Percentiles rank a stretch among this genome's conserved stretches.
phyloP scores from a whole-genome alignment of 2,888 invertebrate genomes.

The Hirudinaria manillensis region DNA sequence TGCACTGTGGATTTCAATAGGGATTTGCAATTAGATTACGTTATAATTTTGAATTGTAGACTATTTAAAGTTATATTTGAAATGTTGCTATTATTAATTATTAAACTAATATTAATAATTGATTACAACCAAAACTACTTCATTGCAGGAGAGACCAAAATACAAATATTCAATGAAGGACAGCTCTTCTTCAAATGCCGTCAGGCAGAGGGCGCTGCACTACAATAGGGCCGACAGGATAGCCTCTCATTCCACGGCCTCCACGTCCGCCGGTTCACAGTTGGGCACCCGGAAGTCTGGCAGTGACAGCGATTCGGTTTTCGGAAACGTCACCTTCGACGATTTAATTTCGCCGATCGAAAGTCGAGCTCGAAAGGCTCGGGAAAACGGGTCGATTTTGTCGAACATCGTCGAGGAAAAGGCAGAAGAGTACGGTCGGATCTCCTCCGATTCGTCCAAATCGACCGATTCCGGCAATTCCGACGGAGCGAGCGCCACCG shows the following conservation, averaged over 20 bases:
- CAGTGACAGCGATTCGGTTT: neutral
- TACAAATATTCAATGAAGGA: constrained; percentile 16
- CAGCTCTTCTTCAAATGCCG: neutral
- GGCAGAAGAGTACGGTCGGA: no score
- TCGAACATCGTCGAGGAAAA: neutral
- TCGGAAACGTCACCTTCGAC: neutral
- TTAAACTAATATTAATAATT: neutral
- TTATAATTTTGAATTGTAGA: no score
- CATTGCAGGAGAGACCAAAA: constrained; percentile 3
- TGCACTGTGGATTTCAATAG: neutral
- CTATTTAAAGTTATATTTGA: no score
- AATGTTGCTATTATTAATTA: neutral
- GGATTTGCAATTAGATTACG: no score
- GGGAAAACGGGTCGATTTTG: neutral
- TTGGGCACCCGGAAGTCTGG: neutral
- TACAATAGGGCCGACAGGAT: constrained; percentile 1
- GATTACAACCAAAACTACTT: neutral
- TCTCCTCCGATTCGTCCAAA: no score
- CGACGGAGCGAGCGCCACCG: no score
- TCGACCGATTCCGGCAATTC: no score
- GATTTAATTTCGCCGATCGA: neutral
- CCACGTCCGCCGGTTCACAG: neutral
- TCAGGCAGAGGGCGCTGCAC: neutral
- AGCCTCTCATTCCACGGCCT: neutral
- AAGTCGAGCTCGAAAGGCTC: neutral